Evolutionary conservation across 2,113 vertebrate species (phyloP), one percentile per base, ranked within the genome.

Genomic region (Upupa epops): DNA sequence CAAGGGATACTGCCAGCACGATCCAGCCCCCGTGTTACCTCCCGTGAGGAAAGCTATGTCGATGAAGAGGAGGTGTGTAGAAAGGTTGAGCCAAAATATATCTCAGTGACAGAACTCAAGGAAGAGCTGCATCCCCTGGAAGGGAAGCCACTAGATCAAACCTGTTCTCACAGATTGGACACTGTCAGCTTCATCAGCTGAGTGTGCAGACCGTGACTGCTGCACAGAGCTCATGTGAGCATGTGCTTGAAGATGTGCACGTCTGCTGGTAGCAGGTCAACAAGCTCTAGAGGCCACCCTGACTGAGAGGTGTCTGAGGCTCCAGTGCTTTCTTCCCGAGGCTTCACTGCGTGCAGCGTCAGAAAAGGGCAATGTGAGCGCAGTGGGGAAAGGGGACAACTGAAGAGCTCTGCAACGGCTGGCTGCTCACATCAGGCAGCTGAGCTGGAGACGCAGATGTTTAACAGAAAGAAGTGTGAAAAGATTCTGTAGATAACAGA

Each of bases 1-100:
- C 97, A 97, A 95, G 93, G 91, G 95, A 97, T 93, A 49, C 79
- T 95, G 92, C 93, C 86, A 87, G 81, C 11, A 93, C 95, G 96
- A 97, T 19, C 85, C 79, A 92, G 95, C 83, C 94, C 96, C 93
- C 1, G 6, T 86, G 90, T 96, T 91, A 91, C 73, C 93, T 88
- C 75, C 88, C 83, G 46, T 36, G 88, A 96, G 90, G 90, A 95
- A 96, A 88, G 95, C 86, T 88, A 96, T 94, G 88, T 66, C 79
- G 95, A 80, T 96, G 89, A 92, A 93, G 96, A 96, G 93, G 93
- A 94, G 95, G 94, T 96, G 94, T 71, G 59, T 84, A 74, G 76
- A 77, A 74, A 86, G 77, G 46, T 31, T 89, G 64, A 89, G 69
- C 93, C 91, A 95, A 95, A 95, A 70, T 49, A 60, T 34, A 42